These are phyloP conservation scores for Astatoreochromis straeleni DNA, from an alignment of 2,113 vertebrate genomes.

Conservation along the genomic window DNA sequence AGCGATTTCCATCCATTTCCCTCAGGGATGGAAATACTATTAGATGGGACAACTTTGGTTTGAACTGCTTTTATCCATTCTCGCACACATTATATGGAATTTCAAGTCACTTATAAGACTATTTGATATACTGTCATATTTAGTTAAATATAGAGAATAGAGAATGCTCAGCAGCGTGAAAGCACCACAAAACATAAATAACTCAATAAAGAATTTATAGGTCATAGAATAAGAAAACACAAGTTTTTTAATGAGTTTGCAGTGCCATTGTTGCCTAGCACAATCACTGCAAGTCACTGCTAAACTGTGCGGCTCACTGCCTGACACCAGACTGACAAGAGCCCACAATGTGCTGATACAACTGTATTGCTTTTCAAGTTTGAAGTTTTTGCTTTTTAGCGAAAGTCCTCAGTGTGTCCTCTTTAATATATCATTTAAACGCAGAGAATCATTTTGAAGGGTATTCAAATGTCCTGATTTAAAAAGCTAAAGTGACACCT, in stretches of 20 bases:
- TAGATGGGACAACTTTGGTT: background rate
- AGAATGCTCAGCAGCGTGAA: background rate
- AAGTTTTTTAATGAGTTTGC: background rate
- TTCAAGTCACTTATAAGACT: background rate
- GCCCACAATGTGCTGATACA: background rate
- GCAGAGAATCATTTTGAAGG: background rate
- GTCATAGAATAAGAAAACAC: background rate
- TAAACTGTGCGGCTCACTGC: background rate
- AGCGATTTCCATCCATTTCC: conserved; percentile 25
- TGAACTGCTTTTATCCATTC: background rate
- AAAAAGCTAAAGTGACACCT: background rate
- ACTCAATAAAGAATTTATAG: background rate
- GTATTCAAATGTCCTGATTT: background rate
- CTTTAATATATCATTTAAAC: background rate
- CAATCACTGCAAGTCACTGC: conserved; percentile 13
- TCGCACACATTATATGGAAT: background rate
- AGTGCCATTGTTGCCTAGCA: background rate
- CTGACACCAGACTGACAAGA: background rate
- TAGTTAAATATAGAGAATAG: background rate
- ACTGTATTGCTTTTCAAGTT: background rate
- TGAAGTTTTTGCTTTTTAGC: background rate
- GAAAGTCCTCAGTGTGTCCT: background rate
- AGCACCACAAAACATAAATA: background rate
- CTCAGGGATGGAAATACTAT: background rate
- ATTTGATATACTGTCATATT: background rate